Percentiles rank a stretch among this genome's conserved stretches.
Conservation (phyloP, 2,797 vertebrate genomes). For the Poeciliopsis paucimaculata region DNA sequence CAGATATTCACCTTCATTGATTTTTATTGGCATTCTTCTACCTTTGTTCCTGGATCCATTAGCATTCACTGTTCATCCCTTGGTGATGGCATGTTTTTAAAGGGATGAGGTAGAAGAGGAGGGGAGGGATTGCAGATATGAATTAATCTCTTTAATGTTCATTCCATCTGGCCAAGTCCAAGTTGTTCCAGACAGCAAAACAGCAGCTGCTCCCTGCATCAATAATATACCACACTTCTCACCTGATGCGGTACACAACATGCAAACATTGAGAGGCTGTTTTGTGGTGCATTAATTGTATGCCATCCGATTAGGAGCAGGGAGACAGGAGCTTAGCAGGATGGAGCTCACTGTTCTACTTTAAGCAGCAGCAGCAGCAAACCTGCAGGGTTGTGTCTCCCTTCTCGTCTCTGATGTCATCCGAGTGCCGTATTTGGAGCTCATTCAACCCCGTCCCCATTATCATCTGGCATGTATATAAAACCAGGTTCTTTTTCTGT, state of each 20-base stretch:
- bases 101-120: conserved; percentile 40
- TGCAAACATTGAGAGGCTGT: conserved; percentile 56
- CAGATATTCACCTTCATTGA: conserved; percentile 39
- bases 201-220: conserved; percentile 13
- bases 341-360: conserved; percentile 49
- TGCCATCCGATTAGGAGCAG: conserved; percentile 68
- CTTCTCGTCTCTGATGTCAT: conserved; percentile 26
- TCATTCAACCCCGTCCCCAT: conserved; percentile 3
- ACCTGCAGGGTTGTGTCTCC: conserved; percentile 24
- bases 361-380: conserved; percentile 19
- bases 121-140: conserved; percentile 61
- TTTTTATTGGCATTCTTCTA: conserved; percentile 46
- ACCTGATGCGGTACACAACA: conserved; percentile 13
- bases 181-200: conserved; percentile 33
- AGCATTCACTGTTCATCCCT: conserved; percentile 39
- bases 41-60: conserved; percentile 33
- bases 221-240: conserved; percentile 17
- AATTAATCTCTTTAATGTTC: conserved; percentile 76
- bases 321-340: conserved; percentile 70
- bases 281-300: conserved; percentile 59
- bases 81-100: conserved; percentile 45
- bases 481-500: background rate
- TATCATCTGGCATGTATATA: background rate
- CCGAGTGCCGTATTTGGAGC: background rate
- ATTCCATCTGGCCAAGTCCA: conserved; percentile 63